Conservation (phyloP, 2,888 invertebrate species). For the Andrena camellia region DNA sequence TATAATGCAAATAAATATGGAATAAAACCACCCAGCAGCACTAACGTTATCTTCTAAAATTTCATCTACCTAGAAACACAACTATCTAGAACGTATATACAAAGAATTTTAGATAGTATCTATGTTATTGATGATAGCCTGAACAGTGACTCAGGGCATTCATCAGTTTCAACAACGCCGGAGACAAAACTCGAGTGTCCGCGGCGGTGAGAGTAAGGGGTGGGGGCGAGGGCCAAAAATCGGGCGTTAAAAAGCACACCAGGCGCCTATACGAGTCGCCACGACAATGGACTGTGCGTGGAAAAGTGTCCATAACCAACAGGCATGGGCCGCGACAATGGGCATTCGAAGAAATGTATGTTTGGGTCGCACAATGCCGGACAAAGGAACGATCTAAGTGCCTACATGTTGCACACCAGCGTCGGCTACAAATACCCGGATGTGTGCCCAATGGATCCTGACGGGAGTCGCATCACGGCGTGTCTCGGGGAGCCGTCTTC, state of each 20-base stretch:
- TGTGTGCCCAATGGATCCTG: slow-evolving; percentile 72
- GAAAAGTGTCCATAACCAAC: slow-evolving; percentile 71
- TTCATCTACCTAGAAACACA: too few relatives aligned
- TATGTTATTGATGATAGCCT: slow-evolving; percentile 13
- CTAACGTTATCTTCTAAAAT: too few relatives aligned
- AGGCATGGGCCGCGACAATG: slow-evolving; percentile 67
- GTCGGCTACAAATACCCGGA: slow-evolving; percentile 76
- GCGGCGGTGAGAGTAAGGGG: slow-evolving; percentile 7
- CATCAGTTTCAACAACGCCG: slow-evolving; percentile 36
- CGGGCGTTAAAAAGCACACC: slow-evolving; percentile 71
- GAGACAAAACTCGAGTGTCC: slow-evolving; percentile 52
- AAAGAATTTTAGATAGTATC: background rate
- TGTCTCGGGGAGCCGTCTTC: slow-evolving; percentile 45
- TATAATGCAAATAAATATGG: too few relatives aligned
- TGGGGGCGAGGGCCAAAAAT: slow-evolving; percentile 53
- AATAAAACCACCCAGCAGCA: too few relatives aligned
- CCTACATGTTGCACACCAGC: slow-evolving; percentile 74
- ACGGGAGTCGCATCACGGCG: slow-evolving; percentile 52
- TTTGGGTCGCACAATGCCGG: slow-evolving; percentile 71
- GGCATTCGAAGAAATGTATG: slow-evolving; percentile 75
- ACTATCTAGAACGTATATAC: background rate
- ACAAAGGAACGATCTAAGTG: slow-evolving; percentile 77
- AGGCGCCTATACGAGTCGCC: slow-evolving; percentile 35
- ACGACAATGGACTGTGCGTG: slow-evolving; percentile 57
- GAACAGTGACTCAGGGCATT: slow-evolving; percentile 41